A percentile compares a stretch with the other conserved stretches of the same genome.
Conservation (phyloP, 2,797 vertebrate genomes). For the Streptopelia turtur region DNA sequence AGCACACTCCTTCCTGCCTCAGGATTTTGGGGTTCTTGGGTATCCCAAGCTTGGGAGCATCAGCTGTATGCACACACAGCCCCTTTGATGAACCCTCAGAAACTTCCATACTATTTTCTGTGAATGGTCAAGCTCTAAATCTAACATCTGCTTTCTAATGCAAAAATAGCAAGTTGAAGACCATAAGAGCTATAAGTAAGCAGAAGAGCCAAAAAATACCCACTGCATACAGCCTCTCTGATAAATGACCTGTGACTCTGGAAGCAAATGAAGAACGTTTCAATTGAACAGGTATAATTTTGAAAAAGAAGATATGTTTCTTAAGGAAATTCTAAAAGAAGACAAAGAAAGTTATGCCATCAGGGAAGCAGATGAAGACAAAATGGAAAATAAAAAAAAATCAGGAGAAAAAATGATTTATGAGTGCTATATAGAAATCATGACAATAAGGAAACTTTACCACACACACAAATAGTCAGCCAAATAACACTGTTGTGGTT, state of each 20-base stretch:
- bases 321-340: not conserved
- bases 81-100: no score
- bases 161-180: not conserved
- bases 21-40: not conserved
- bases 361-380: not conserved
- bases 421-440: not conserved
- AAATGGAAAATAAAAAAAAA: not conserved
- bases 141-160: not conserved
- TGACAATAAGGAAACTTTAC: not conserved
- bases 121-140: not conserved
- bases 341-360: not conserved
- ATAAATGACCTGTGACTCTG: not conserved
- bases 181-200: not conserved
- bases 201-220: not conserved
- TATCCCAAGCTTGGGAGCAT: not conserved
- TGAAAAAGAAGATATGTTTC: not conserved
- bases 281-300: not conserved
- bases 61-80: not conserved
- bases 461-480: not conserved
- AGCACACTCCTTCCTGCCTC: not conserved
- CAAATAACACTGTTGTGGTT: not conserved
- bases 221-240: not conserved
- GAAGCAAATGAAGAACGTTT: not conserved
- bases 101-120: not conserved
- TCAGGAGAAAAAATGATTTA: not conserved